Evolutionary conservation across 2,797 vertebrate genomes (phyloP).

Genomic region (Amniataba percoides): DNA sequence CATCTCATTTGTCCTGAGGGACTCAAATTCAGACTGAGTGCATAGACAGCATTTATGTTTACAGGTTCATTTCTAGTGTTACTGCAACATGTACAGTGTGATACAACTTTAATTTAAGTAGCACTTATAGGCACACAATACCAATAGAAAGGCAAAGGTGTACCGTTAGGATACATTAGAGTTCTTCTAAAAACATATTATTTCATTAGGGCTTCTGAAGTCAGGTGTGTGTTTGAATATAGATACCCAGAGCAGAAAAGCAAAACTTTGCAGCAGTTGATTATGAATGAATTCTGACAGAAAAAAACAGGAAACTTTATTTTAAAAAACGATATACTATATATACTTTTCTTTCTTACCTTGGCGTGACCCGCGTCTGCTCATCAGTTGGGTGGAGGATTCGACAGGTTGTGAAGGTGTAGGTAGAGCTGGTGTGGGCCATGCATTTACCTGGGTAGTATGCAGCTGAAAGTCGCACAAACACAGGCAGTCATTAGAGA

Average conservation of each 20-base stretch:
- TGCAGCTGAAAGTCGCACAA: conserved; percentile 77
- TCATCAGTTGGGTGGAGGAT: conserved; percentile 98
- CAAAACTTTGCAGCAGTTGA: background rate
- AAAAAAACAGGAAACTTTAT: background rate
- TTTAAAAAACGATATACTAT: background rate
- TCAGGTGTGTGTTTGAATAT: background rate
- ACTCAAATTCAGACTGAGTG: conserved; percentile 28
- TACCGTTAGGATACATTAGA: background rate
- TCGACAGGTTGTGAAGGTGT: conserved; percentile 98
- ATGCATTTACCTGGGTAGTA: conserved; percentile 98
- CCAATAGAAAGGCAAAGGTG: background rate
- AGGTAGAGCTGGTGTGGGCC: conserved; percentile 98
- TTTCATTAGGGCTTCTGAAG: background rate
- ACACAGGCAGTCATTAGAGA: conserved; percentile 6
- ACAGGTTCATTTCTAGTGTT: background rate
- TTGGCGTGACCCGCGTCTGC: conserved; percentile 94
- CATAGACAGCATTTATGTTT: background rate
- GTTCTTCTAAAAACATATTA: background rate
- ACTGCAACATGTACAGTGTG: background rate
- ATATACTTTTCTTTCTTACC: conserved; percentile 81
- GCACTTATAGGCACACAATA: background rate
- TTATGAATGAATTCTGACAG: background rate
- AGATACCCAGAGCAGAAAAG: background rate
- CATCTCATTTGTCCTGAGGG: conserved; percentile 7
- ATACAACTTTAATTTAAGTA: background rate